These are phyloP conservation scores for Noctua pronuba DNA, from an alignment of 2,888 invertebrate genomes.

Conservation along the genomic window DNA sequence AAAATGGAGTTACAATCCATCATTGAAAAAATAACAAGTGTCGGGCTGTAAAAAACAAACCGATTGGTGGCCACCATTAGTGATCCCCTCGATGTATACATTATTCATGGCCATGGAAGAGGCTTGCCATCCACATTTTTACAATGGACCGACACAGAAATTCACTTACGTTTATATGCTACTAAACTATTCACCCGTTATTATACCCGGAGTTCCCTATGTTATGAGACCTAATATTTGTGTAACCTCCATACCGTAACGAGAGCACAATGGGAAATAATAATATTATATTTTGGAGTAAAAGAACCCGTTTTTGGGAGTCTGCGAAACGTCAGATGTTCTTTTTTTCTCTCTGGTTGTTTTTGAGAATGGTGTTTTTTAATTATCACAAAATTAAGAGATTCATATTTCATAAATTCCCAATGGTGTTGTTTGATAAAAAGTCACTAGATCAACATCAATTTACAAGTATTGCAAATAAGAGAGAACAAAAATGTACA, in stretches of 20 bases:
- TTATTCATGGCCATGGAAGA: slow-evolving; percentile 68
- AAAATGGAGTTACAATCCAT: slow-evolving; percentile 3
- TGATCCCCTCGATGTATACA: slow-evolving; percentile 64
- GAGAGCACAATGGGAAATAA: slow-evolving; percentile 48
- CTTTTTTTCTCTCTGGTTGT: slow-evolving; percentile 16
- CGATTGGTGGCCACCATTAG: slow-evolving; percentile 65
- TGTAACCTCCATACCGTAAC: slow-evolving; percentile 44
- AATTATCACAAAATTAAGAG: neutral
- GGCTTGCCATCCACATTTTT: slow-evolving; percentile 67
- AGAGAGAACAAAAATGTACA: no score
- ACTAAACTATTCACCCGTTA: slow-evolving; percentile 64
- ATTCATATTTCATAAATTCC: neutral
- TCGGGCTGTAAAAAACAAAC: slow-evolving; percentile 56
- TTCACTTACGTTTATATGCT: slow-evolving; percentile 74
- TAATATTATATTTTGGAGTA: slow-evolving; percentile 26
- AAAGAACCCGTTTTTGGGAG: slow-evolving; percentile 30
- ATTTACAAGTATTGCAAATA: no score
- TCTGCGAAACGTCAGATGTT: slow-evolving; percentile 4
- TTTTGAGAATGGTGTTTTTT: slow-evolving; percentile 6
- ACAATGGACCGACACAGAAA: slow-evolving; percentile 73
- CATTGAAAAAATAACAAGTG: slow-evolving; percentile 49
- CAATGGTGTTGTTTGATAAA: neutral
- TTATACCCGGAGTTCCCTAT: slow-evolving; percentile 50
- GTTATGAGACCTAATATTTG: slow-evolving; percentile 62
- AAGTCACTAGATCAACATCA: neutral